Conservation (phyloP, 2,797 vertebrate species). For the Protosalanx chinensis region DNA sequence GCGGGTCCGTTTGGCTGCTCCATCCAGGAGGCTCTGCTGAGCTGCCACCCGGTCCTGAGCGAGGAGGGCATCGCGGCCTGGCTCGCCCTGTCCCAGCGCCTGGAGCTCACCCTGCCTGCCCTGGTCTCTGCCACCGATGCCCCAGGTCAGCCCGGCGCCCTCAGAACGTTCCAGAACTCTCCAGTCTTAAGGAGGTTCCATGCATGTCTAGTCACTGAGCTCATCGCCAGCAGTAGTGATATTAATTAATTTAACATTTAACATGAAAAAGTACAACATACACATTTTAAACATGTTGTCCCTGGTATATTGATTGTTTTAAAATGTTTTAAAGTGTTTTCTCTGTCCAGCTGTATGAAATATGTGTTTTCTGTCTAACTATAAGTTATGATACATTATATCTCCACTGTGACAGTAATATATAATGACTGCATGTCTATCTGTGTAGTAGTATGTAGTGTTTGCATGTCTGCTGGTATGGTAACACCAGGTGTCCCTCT, state of each 20-base stretch:
- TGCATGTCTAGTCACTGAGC: too few species aligned
- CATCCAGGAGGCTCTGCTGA: slow-evolving; percentile 82
- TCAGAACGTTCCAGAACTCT: background rate
- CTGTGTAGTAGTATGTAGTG: background rate
- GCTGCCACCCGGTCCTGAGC: slow-evolving; percentile 76
- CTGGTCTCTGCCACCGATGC: slow-evolving; percentile 70
- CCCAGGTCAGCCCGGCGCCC: slow-evolving; percentile 65
- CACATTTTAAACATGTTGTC: background rate
- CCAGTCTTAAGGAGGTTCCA: too few species aligned
- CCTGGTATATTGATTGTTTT: background rate
- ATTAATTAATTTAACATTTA: background rate
- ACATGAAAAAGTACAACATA: background rate
- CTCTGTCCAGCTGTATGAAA: background rate
- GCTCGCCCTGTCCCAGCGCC: slow-evolving; percentile 73
- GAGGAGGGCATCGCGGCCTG: slow-evolving; percentile 80
- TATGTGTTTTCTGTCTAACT: background rate
- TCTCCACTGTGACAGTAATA: background rate
- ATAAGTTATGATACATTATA: too few species aligned
- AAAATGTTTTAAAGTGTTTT: background rate
- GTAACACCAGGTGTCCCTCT: background rate
- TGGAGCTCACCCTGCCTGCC: slow-evolving; percentile 77
- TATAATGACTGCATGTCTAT: too few species aligned
- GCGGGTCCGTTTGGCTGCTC: slow-evolving; percentile 76
- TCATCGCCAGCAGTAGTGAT: background rate
- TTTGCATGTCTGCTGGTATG: background rate